Evolutionary conservation across 2,888 invertebrate genomes (phyloP), one percentile per base, ranked within the genome.

Genomic region (Sinohyriopsis cumingii): DNA sequence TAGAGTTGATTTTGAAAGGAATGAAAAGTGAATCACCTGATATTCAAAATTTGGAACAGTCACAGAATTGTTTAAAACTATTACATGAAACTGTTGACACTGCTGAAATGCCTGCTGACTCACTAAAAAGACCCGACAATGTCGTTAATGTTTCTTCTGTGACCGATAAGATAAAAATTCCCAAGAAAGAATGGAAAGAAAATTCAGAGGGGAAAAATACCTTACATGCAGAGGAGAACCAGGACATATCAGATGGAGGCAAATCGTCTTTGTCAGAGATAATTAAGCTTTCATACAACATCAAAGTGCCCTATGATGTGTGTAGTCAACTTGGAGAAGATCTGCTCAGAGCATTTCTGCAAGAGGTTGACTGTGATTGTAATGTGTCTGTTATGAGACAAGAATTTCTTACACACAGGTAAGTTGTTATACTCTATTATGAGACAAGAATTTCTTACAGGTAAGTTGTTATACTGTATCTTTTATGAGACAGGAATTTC

Each of bases 331-430:
- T 85, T 9, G 85, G 84, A 20, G 77, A 77, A 55, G 83, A 85
- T 68, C 72, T 86, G 55, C 69, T 85, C 53, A 73, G 79, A 25
- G 73, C 80, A 63, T 81, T 79, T 61, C 71, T 84, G 9, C 75
- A 78, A 24, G 76, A 82, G 24, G 53, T 71, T 7, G 60, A 72
- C 55, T 76, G 74, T 67, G 84, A 86, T 64, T 82, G 80, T 68
- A 65, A 72, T 1, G 71, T 86, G 12, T 59, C 69, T 6, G 83
- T 84, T 56, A 73, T 74, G 19, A 80, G 76, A 4, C 73, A 75
- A 5, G 74, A 73, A 53, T 84, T 83, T 62, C 77, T 71, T 62
- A 76, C 78, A 65, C 86, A 86, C 71, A 82, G 76, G 82, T 84
- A 72, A 73, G 70, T 72, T 54, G 5, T 33, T 45, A 19, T 64